Base-by-base conservation (phyloP, 2,888 invertebrate species). In the Agrochola macilenta region DNA sequence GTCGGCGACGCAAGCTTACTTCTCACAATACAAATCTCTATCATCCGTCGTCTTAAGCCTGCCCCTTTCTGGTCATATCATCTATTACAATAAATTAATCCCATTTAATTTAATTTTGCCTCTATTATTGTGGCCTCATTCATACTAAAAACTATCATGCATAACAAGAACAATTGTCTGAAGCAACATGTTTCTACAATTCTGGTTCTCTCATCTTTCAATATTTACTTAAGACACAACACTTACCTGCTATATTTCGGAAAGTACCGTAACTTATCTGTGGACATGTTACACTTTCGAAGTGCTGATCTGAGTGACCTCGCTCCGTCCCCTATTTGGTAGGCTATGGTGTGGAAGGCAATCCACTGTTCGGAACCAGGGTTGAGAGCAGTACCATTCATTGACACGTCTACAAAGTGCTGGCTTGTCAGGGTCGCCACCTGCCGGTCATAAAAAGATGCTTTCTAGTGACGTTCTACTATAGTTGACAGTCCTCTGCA, bases 341-440 rank as follows among this genome's bases (percentile, higher is more conserved):
- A 89, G 14, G 81, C 86, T 0, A 74, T 58, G 1, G 86, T 76
- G 61, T 72, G 73, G 85, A 91, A 93, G 0, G 88, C 84, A 4
- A 91, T 76, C 95, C 94, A 95, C 7, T 91, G 88, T 83, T 95
- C 95, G 2, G 78, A 77, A 5, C 93, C 93, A 0, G 93, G 93
- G 14, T 91, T 92, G 5, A 96, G 78, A 0, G 95, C 89, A 0
- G 94, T 94, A 0, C 96, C 95, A 69, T 95, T 95, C 7, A 89
- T 84, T 0, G 90, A 68, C 0, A 90, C 76, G 60, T 96, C 95
- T 0, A 94, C 91, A 76, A 89, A 96, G 30, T 90, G 89, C 30
- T 91, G 90, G 14, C 90, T 87, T 0, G 82, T 81, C 81, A 91
- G 90, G 0, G 94, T 66, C 0, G 89, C 88, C 23, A 95, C 65